These are phyloP conservation scores for Tenthredo mesomela DNA, from an alignment of 2,888 invertebrate species.

Conservation along the genomic window DNA sequence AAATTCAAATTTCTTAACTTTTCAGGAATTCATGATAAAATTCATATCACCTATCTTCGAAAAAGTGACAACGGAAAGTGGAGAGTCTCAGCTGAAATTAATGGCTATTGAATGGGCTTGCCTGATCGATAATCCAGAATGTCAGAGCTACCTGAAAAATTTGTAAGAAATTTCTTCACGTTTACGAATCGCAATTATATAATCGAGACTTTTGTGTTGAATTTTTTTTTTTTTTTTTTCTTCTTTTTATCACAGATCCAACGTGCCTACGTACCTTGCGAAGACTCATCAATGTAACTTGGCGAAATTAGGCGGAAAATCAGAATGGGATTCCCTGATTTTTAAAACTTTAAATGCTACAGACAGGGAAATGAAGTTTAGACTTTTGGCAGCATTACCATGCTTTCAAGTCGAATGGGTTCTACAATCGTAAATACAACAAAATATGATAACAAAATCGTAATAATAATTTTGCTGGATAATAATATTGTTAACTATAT, in stretches of 20 bases:
- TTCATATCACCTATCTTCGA: slow-evolving; percentile 66
- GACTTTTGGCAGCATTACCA: slow-evolving; percentile 69
- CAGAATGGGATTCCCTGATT: slow-evolving; percentile 68
- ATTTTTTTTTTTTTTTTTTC: neutral
- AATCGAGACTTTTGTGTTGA: neutral
- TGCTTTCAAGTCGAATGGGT: slow-evolving; percentile 72
- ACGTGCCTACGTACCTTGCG: slow-evolving; percentile 66
- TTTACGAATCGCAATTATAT: too few relatives aligned
- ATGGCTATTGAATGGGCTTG: slow-evolving; percentile 68
- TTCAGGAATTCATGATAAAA: slow-evolving; percentile 67
- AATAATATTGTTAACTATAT: neutral
- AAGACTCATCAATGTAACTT: slow-evolving; percentile 68
- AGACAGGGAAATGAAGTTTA: slow-evolving; percentile 67
- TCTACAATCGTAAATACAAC: slow-evolving; percentile 68
- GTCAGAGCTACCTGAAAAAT: slow-evolving; percentile 56
- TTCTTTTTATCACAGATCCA: slow-evolving; percentile 50
- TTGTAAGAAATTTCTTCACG: slow-evolving; percentile 8
- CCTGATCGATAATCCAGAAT: slow-evolving; percentile 66
- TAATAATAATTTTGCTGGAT: neutral
- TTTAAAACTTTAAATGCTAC: slow-evolving; percentile 61
- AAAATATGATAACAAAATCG: neutral
- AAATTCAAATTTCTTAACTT: slow-evolving; percentile 51
- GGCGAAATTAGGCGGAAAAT: slow-evolving; percentile 68
- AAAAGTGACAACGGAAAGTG: slow-evolving; percentile 59
- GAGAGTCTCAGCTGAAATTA: slow-evolving; percentile 66